Conservation (phyloP, 2,113 vertebrate genomes). For the Macquaria australasica region DNA sequence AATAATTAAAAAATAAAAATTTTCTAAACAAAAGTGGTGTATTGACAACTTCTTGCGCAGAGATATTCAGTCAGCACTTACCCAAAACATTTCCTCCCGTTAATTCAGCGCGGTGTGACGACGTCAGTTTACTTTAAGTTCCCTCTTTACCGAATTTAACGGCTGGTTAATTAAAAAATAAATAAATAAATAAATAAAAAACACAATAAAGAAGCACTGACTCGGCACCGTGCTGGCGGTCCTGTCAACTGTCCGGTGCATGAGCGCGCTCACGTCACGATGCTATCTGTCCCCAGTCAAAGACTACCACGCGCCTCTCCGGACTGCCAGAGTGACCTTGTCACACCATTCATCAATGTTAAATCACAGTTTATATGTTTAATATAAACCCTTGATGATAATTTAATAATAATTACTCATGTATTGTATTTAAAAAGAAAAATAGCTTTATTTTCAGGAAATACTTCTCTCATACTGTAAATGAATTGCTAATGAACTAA, state of each 20-base stretch:
- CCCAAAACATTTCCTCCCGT: slow-evolving; percentile 10
- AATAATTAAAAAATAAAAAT: background rate
- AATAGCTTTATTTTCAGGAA: background rate
- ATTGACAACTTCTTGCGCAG: background rate
- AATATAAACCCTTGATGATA: too few species aligned
- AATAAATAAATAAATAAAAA: too few species aligned
- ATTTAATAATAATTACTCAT: too few species aligned
- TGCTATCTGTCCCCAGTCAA: slow-evolving; percentile 21
- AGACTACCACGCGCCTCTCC: slow-evolving; percentile 37
- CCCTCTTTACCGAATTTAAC: background rate
- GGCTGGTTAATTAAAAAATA: background rate
- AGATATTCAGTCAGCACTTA: slow-evolving; percentile 46
- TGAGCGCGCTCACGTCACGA: slow-evolving; percentile 51
- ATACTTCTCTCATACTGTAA: background rate
- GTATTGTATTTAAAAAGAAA: background rate
- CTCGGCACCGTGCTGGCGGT: background rate
- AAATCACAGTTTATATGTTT: background rate
- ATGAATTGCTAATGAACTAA: background rate
- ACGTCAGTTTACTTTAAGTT: background rate
- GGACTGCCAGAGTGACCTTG: slow-evolving; percentile 63
- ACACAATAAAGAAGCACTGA: too few species aligned
- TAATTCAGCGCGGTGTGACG: background rate
- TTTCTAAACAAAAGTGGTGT: background rate
- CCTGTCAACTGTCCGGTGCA: slow-evolving; percentile 19
- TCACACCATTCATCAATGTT: slow-evolving; percentile 20